A percentile compares a stretch with the other conserved stretches of the same genome.
Conservation (phyloP, 1,140 invertebrate genomes). For the Heliothis subflexa region DNA sequence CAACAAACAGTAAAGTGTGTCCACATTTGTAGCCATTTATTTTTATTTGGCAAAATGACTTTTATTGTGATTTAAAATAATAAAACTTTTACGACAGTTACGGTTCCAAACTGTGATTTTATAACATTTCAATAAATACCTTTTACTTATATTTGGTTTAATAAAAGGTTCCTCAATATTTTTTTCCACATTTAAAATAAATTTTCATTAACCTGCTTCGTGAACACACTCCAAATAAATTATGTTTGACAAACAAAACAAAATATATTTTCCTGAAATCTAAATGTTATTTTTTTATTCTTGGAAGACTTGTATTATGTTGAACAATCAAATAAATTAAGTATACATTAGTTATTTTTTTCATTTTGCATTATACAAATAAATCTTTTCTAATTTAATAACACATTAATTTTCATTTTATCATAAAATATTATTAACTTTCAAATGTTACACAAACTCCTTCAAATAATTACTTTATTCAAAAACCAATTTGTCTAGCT, state of each 20-base stretch:
- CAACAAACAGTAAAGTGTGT: neutral
- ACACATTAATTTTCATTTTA: neutral
- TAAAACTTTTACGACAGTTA: too few species aligned
- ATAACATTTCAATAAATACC: too few species aligned
- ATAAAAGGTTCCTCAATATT: too few species aligned
- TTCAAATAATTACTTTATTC: neutral
- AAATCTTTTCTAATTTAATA: neutral
- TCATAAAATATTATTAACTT: neutral
- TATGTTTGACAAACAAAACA: neutral
- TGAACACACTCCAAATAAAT: slow-evolving; percentile 5
- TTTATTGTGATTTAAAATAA: neutral
- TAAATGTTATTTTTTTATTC: neutral
- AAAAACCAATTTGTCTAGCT: neutral
- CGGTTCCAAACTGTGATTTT: too few species aligned
- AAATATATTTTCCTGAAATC: neutral
- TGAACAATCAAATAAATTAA: neutral
- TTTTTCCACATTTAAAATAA: too few species aligned
- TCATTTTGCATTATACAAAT: neutral
- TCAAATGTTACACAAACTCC: neutral
- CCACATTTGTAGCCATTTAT: neutral
- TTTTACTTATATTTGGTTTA: too few species aligned
- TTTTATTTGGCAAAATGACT: too few species aligned
- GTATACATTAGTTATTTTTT: neutral
- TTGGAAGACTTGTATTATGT: slow-evolving; percentile 25
- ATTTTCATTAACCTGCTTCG: too few species aligned